Base-by-base conservation (phyloP, 2,888 invertebrate genomes). In the Dolomedes plantarius region DNA sequence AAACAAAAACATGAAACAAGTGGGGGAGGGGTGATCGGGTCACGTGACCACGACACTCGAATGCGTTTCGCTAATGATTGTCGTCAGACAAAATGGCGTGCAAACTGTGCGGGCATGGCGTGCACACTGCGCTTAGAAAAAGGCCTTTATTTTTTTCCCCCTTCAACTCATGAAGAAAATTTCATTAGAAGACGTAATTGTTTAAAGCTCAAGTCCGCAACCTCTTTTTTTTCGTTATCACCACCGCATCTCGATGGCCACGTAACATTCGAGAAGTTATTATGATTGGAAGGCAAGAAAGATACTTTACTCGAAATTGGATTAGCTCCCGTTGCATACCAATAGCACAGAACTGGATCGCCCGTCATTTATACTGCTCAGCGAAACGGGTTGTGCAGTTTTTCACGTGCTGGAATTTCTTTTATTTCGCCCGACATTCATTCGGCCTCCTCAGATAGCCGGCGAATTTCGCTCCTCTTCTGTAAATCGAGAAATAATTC, bases 41-140 rank as follows among this genome's bases (percentile, higher is more conserved):
- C 83, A 83, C 83, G 76, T 83, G 83, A 83, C 72, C 72, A 77
- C 72, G 77, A 77, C 83, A 72, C 78, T 69, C 64, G 27, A 46
- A 73, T 62, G 68, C 56, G 68, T 78, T 46, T 78, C 78, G 68
- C 46, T 85, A 85, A 85, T 79, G 85, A 85, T 73, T 74, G 78
- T 73, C 78, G 85, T 85, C 85, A 85, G 78, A 56, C 78, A 78
- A 85, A 78, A 74, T 85, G 68, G 78, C 85, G 85, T 78, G 78
- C 46, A 11, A 46, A 46, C 2, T 46, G 46, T 13, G 13, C 16
- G n/a, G 16, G 16, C 46, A 46, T 46, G n/a, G 46, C 46, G 46
- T 46, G 46, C 46, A 46, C 13, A n/a, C n/a, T n/a, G n/a, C 67
- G 62, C 28, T 11, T 28, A 11, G 39, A 23, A 13, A 46, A 46